Conservation (phyloP, 2,797 vertebrate genomes). For the Eulemur mongoz region DNA sequence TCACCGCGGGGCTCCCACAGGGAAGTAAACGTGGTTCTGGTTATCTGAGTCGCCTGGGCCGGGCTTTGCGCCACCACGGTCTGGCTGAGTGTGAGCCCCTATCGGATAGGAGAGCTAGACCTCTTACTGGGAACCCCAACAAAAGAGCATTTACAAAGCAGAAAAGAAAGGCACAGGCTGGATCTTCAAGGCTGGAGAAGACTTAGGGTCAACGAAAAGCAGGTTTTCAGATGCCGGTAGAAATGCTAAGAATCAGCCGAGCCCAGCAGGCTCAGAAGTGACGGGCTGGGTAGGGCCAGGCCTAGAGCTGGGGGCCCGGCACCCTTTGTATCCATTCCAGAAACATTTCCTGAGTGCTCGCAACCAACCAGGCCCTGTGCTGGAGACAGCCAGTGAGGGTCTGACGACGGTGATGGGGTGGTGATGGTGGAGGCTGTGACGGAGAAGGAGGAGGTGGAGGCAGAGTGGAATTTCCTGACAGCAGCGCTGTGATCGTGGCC, state of each 20-base stretch:
- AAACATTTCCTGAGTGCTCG: background rate
- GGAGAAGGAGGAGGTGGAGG: background rate
- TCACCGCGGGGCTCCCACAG: background rate
- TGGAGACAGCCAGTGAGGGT: background rate
- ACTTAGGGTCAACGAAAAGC: background rate
- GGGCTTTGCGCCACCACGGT: background rate
- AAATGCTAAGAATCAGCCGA: background rate
- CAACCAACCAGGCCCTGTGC: background rate
- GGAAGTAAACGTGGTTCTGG: background rate
- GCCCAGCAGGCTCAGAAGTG: background rate
- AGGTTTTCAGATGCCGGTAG: background rate
- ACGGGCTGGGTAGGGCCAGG: background rate
- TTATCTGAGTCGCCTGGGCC: background rate
- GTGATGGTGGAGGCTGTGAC: accelerated
- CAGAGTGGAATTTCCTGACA: background rate
- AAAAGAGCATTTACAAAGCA: background rate
- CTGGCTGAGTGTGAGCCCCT: background rate
- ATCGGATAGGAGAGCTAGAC: background rate
- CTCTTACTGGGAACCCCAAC: background rate
- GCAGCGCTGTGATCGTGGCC: background rate
- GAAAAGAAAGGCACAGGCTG: background rate
- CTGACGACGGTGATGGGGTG: background rate
- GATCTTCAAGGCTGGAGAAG: background rate
- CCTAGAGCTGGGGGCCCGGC: accelerated
- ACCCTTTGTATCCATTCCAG: background rate